Conservation (phyloP, 2,888 invertebrate genomes). For the Andrena camellia region DNA sequence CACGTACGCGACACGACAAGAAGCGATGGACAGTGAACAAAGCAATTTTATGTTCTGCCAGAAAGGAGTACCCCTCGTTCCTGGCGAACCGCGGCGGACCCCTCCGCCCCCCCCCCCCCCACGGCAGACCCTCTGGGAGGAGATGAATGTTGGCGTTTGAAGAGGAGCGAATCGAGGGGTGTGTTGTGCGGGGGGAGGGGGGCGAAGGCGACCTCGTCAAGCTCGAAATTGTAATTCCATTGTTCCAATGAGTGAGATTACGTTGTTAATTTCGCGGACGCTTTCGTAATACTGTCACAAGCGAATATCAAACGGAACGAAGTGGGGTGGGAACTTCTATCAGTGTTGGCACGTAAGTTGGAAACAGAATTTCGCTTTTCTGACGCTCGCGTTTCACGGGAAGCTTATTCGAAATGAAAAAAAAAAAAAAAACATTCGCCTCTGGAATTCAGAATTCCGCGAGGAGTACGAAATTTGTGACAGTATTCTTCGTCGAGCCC, state of each 20-base stretch:
- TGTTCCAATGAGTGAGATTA: background rate
- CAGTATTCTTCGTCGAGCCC: background rate
- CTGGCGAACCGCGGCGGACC: background rate
- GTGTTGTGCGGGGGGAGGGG: slow-evolving; percentile 16
- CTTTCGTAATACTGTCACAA: slow-evolving; percentile 1
- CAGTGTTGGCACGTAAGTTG: no score
- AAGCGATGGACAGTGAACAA: background rate
- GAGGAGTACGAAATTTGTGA: background rate
- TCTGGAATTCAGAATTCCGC: no score
- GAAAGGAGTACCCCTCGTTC: slow-evolving; percentile 9
- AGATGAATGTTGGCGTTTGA: slow-evolving; percentile 8
- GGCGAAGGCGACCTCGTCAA: slow-evolving; percentile 1
- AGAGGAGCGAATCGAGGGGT: slow-evolving; percentile 14
- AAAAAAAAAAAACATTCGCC: no score
- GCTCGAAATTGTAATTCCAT: background rate
- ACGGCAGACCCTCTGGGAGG: background rate
- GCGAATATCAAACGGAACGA: background rate
- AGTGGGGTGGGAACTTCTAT: no score
- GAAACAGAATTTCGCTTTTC: no score
- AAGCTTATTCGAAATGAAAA: no score
- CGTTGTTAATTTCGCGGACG: slow-evolving; percentile 1
- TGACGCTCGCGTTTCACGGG: no score
- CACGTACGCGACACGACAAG: slow-evolving; percentile 65
- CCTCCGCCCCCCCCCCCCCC: no score
- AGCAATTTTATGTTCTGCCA: slow-evolving; percentile 38